Evolutionary conservation across 2,888 invertebrate species (phyloP).

Genomic region (Tetropium fuscum): DNA sequence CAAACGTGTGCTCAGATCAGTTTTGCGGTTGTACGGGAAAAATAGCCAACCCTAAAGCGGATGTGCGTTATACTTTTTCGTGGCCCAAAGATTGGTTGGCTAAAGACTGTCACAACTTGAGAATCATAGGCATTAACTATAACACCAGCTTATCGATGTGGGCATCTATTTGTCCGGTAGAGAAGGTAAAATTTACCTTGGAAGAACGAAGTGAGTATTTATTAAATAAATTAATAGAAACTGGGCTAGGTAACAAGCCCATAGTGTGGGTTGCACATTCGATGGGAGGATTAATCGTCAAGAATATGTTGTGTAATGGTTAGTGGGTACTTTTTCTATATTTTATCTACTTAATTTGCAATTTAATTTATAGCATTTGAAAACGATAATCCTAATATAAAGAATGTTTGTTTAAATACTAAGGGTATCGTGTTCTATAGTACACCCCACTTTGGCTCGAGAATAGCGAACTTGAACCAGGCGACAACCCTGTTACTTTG

Average conservation of each 20-base stretch:
- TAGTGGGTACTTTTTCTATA: slow-evolving; percentile 1
- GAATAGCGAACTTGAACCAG: slow-evolving; percentile 79
- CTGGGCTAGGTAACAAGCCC: slow-evolving; percentile 85
- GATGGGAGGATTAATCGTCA: slow-evolving; percentile 95
- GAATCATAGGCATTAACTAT: slow-evolving; percentile 81
- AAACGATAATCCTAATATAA: slow-evolving; percentile 65
- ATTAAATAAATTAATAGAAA: slow-evolving; percentile 74
- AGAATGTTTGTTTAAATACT: slow-evolving; percentile 77
- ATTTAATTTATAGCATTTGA: slow-evolving; percentile 55
- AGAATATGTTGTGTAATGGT: slow-evolving; percentile 83
- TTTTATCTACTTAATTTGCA: slow-evolving; percentile 3
- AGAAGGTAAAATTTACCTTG: slow-evolving; percentile 70
- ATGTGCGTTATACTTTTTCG: slow-evolving; percentile 74
- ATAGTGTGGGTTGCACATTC: slow-evolving; percentile 95
- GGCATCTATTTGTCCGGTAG: slow-evolving; percentile 77
- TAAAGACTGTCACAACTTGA: slow-evolving; percentile 78
- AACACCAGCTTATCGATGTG: slow-evolving; percentile 87
- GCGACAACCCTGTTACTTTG: slow-evolving; percentile 83
- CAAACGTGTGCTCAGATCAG: slow-evolving; percentile 61
- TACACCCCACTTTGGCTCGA: slow-evolving; percentile 90
- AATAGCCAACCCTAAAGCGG: slow-evolving; percentile 31
- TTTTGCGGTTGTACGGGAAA: slow-evolving; percentile 45
- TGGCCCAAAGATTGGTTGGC: slow-evolving; percentile 98
- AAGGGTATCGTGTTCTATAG: slow-evolving; percentile 89
- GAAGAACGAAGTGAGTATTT: slow-evolving; percentile 77